Base-by-base conservation (phyloP, 2,888 invertebrate genomes). In the Crepidodera aurea region DNA sequence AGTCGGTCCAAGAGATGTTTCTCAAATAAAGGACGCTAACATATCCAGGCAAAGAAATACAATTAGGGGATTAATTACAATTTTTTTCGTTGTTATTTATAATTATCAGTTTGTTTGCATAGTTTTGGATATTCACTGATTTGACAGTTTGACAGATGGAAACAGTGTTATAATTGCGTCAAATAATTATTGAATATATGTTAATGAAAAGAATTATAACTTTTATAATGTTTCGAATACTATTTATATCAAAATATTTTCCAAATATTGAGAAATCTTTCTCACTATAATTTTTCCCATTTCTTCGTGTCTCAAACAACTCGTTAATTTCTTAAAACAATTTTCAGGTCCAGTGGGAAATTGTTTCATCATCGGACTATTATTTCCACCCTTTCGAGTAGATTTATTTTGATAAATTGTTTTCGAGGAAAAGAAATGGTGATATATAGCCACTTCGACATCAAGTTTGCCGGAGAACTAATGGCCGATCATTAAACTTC, bases 401-500 rank as follows among this genome's bases (percentile, higher is more conserved):
- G 54, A 57, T 57, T 62, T 58, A 63, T 59, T 63, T 58, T 63
- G 62, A 63, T 63, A 54, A 59, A 63, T 63, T 44, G 54, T 55
- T 55, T 46, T 57, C 37, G 37, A 42, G 16, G 22, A 39, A 39
- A 59, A 51, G 58, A 44, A 63, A 63, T 51, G 55, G 58, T 63
- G 59, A 63, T 59, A 54, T 54, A 63, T 63, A 55, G 54, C 59
- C 53, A 29, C 25, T 59, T 59, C 62, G 50, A 50, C 54, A 63
- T 59, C 62, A 63, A 48, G 39, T 59, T 59, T 34, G 42, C 37
- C 19, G 27, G 50, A 19, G 48, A 54, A 59, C 50, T 59, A 54
- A 59, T 54, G 59, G 50, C 54, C 13, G 25, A 54, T 59, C 42
- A 63, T 63, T 63, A 63, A 59, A 59, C 59, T 55, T 42, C 51